These are phyloP conservation scores for Eupsittula cactorum DNA, from an alignment of 2,113 vertebrate genomes.

Conservation along the genomic window DNA sequence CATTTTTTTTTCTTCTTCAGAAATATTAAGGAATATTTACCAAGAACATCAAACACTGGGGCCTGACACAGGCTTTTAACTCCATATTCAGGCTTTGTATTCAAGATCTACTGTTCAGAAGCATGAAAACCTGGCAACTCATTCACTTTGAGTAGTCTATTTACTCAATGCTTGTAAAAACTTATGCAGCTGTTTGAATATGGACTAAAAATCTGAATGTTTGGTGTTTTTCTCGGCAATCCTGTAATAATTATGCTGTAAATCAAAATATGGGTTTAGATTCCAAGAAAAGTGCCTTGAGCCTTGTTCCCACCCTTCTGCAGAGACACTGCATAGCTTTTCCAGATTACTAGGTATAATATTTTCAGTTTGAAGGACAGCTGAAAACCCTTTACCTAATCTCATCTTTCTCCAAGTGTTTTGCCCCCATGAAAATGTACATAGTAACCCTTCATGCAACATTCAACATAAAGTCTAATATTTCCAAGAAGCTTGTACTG, in stretches of 20 bases:
- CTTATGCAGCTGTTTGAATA: slow-evolving; percentile 30
- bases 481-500: not conserved
- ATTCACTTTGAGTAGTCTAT: not conserved
- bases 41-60: not conserved
- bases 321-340: not conserved
- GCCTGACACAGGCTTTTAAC: not conserved
- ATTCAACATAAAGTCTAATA: not conserved
- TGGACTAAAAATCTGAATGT: not conserved
- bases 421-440: not conserved
- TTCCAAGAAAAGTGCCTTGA: slow-evolving; percentile 12
- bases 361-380: not conserved
- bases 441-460: not conserved
- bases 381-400: not conserved
- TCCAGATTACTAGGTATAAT: not conserved
- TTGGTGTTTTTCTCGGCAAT: not conserved
- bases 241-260: slow-evolving; percentile 9
- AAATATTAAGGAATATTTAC: not conserved
- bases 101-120: slow-evolving; percentile 33
- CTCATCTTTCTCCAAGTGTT: not conserved
- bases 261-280: not conserved
- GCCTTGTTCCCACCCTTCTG: not conserved
- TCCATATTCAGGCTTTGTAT: not conserved
- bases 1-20: not conserved
- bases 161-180: not conserved
- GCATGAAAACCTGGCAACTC: slow-evolving; percentile 17